Evolutionary conservation across 2,113 vertebrate genomes (phyloP), one percentile per base, ranked within the genome.

Genomic region (Barnardius zonarius): DNA sequence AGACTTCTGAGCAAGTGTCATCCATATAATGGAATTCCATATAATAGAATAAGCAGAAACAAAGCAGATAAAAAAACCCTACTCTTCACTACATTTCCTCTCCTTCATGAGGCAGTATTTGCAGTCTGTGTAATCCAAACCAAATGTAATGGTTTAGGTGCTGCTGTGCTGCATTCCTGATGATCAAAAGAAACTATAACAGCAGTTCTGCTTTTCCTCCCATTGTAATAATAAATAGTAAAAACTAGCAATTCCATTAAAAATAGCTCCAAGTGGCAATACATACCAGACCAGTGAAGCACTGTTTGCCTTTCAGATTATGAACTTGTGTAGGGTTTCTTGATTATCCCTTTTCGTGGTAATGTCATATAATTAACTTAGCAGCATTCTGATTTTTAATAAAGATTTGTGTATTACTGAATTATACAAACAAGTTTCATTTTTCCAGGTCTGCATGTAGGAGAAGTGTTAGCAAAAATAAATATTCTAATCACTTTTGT

Each of bases 401-500:
- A 96, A 97, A 96, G 89, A 87, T 91, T 86, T 86, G 37, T 90
- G 35, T 96, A 55, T 97, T 90, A 44, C 48, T 84, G 82, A 96
- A 94, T 98, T 92, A 95, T 27, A 95, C 15, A 85, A 95, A 92
- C 57, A 83, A 90, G 54, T 93, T 96, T 96, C 63, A 35, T 93
- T 97, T 95, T 92, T 76, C 61, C 92, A 77, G 77, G 67, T 93
- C 44, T 3, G 6, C 55, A 7, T 84, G 83, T 55, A 89, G 51
- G 95, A 97, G 94, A 96, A 92, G 30, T 89, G 88, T 89, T 96
- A 95, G 87, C 73, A 93, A 97, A 95, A 96, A 96, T 96, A 97
- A 97, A 96, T 94, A 83, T 96, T 97, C 81, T 96, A 97, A 97
- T 97, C 79, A 95, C 79, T 97, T 98, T 92, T 96, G 86, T 96